Percentiles rank a stretch among this genome's conserved stretches.
Conservation (phyloP, 1,140 invertebrate species). For the Cataglyphis hispanica region DNA sequence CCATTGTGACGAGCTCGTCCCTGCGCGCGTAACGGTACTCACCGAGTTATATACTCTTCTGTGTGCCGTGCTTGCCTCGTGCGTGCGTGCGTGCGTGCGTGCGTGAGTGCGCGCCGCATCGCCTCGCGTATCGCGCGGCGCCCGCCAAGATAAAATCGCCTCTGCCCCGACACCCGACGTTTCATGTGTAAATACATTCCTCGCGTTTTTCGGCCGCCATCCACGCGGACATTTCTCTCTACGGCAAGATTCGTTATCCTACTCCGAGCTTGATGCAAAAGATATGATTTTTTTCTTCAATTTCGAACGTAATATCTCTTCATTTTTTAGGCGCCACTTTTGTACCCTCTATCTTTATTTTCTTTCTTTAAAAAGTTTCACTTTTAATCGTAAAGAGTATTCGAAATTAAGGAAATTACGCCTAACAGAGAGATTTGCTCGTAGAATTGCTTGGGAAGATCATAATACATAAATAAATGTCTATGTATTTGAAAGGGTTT, state of each 20-base stretch:
- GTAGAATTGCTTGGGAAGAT: background rate
- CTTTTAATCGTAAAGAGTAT: background rate
- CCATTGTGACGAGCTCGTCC: too few relatives aligned
- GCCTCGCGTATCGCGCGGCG: constrained; percentile 48
- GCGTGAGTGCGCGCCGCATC: background rate
- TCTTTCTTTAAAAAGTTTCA: background rate
- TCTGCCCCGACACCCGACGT: constrained; percentile 21
- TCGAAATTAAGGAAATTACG: background rate
- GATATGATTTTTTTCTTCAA: background rate
- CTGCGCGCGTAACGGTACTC: too few relatives aligned
- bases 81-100: constrained; percentile 29
- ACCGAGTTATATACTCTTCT: too few relatives aligned
- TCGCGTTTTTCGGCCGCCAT: constrained; percentile 44
- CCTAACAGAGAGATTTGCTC: too few relatives aligned
- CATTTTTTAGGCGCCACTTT: background rate
- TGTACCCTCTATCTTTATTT: background rate
- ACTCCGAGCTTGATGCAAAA: background rate
- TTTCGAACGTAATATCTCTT: background rate
- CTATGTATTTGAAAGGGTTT: too few relatives aligned
- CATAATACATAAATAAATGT: too few relatives aligned
- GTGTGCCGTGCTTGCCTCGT: background rate
- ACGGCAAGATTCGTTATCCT: background rate
- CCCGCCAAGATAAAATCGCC: constrained; percentile 64
- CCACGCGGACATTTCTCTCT: background rate
- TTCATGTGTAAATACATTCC: constrained; percentile 69